Evolutionary conservation across 2,888 invertebrate genomes (phyloP), one percentile per base, ranked within the genome.

Genomic region (Limnephilus marmoratus): DNA sequence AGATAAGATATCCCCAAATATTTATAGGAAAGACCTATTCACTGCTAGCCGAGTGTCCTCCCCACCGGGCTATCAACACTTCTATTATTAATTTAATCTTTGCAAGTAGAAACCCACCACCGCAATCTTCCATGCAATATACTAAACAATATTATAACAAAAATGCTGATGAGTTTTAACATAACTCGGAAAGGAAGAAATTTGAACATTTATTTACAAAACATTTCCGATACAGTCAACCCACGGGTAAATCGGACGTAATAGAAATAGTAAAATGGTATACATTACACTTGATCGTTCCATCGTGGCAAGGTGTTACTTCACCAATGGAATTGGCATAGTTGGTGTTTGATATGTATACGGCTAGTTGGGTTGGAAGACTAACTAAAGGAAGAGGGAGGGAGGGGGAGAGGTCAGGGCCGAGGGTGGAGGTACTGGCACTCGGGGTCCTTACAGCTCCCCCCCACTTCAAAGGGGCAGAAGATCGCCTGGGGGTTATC

Each of bases 391-490:
- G 41, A 83, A 82, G 68, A 18, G 31, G 45, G 81, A 81, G 49
- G 81, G 49, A 90, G 45, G 45, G 45, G n/a, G 31, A 87, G 31
- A 49, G 68, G 29, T 80, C 37, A 91, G 45, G 87, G 49, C 34
- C 95, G 95, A 87, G 96, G 95, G 94, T 96, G 96, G 92, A 96
- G 95, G 95, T 95, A 96, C 95, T 95, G 95, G 96, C 96, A 96
- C 94, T 95, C 95, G 81, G 95, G 94, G 94, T 96, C 96, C 94
- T 96, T 96, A 96, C 96, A 96, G 94, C 95, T 95, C 93, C 96
- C 96, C 94, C 95, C 95, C 85, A 96, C 95, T 94, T 96, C 96
- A 94, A 95, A 96, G 85, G 96, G 96, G 94, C 96, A 96, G 93
- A 96, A 95, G 92, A 96, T 95, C 80, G 95, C 96, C 94, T 96